These are phyloP conservation scores for Ctena decussata DNA, from an alignment of 2,888 invertebrate species.

Conservation along the genomic window DNA sequence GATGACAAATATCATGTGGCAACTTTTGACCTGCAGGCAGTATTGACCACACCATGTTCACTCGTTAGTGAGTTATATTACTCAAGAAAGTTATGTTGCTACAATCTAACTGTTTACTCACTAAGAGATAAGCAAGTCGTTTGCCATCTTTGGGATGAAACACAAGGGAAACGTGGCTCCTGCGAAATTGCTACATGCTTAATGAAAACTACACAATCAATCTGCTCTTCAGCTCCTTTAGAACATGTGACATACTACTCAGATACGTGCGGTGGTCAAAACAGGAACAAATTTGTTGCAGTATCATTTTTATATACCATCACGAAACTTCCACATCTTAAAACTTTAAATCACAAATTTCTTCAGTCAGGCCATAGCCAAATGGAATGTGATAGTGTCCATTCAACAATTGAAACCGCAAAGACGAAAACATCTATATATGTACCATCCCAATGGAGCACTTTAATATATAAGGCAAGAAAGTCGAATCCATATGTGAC, in stretches of 20 bases:
- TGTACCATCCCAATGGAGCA: background rate
- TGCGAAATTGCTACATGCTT: slow-evolving; percentile 35
- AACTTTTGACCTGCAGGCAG: slow-evolving; percentile 47
- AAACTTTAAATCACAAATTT: slow-evolving; percentile 34
- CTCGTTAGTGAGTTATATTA: slow-evolving; percentile 49
- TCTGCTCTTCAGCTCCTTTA: background rate
- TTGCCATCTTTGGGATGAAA: slow-evolving; percentile 41
- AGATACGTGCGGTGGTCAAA: slow-evolving; percentile 18
- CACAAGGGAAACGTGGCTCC: slow-evolving; percentile 31
- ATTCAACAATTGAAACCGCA: slow-evolving; percentile 20
- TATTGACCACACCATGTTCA: slow-evolving; percentile 32
- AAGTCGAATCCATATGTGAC: slow-evolving; percentile 23
- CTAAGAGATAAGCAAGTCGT: slow-evolving; percentile 30
- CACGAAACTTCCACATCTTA: background rate
- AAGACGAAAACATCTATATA: background rate
- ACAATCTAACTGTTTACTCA: slow-evolving; percentile 41
- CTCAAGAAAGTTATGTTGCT: slow-evolving; percentile 26
- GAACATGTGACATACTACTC: slow-evolving; percentile 7
- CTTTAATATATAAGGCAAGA: slow-evolving; percentile 14
- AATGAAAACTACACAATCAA: background rate
- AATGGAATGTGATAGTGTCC: slow-evolving; percentile 45
- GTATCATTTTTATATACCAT: background rate
- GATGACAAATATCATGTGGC: slow-evolving; percentile 14
- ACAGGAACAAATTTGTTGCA: slow-evolving; percentile 17
- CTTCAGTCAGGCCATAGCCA: slow-evolving; percentile 47